Evolutionary conservation across 2,797 vertebrate genomes (phyloP).

Genomic region (Anabas testudineus): DNA sequence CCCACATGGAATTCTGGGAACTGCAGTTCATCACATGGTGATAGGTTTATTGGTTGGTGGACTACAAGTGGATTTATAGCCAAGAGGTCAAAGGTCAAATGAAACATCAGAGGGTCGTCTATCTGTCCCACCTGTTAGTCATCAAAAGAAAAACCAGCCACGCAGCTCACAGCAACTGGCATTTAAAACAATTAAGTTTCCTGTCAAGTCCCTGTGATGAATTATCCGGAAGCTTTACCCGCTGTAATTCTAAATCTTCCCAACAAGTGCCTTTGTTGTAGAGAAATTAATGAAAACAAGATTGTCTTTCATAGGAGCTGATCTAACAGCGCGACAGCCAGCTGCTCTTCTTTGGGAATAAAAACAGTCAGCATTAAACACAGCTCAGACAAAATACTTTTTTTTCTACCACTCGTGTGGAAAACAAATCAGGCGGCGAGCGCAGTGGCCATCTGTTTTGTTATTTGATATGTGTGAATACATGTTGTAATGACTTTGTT

Average conservation of each 20-base stretch:
- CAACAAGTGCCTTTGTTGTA: constrained; percentile 99
- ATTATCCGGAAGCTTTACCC: constrained; percentile 98
- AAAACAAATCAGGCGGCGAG: constrained; percentile 97
- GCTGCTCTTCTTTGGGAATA: constrained; percentile 99
- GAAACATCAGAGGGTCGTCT: constrained; percentile 78
- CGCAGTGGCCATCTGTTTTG: constrained; percentile 99
- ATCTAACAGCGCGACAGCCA: constrained; percentile 99
- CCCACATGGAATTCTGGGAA: constrained; percentile 72
- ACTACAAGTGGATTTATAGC: constrained; percentile 77
- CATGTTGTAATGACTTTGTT: constrained; percentile 99
- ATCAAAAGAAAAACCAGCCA: constrained; percentile 79
- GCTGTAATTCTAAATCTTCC: constrained; percentile 99
- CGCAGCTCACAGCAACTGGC: constrained; percentile 89
- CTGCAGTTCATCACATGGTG: constrained; percentile 74
- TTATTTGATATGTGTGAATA: constrained; percentile 99
- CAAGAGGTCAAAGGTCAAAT: constrained; percentile 71
- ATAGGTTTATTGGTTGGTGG: constrained; percentile 74
- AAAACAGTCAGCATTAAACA: constrained; percentile 99
- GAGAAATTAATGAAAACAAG: constrained; percentile 99
- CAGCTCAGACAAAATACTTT: constrained; percentile 98
- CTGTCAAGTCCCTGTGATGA: constrained; percentile 98
- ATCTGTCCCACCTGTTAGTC: constrained; percentile 83
- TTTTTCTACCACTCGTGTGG: constrained; percentile 92
- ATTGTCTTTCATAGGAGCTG: constrained; percentile 99
- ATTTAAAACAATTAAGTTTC: constrained; percentile 99